Percentiles rank a stretch among this genome's conserved stretches.
phyloP scores from a whole-genome alignment of 1,140 invertebrate species.

The Drosophila rhopaloa region DNA sequence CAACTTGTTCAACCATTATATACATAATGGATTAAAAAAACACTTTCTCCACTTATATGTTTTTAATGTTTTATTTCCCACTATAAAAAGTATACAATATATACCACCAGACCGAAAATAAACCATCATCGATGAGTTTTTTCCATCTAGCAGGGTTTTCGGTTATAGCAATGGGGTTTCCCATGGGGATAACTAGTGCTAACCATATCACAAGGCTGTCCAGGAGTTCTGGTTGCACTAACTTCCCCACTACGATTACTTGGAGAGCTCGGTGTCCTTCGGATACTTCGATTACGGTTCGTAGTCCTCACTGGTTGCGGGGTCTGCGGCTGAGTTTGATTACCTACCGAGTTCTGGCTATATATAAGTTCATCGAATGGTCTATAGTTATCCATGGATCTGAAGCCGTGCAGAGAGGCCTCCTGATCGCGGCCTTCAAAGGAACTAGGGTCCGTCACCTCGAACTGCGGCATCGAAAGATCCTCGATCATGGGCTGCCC shows the following conservation, averaged over 20 bases:
- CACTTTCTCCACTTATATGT: background rate
- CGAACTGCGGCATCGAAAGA: constrained; percentile 32
- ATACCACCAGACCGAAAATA: background rate
- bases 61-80: too few relatives aligned
- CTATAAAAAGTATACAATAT: constrained; percentile 1
- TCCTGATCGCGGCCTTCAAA: background rate
- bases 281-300: background rate
- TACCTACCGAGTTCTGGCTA: background rate
- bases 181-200: constrained; percentile 20
- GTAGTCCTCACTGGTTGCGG: background rate
- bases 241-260: background rate
- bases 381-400: constrained; percentile 50
- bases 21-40: background rate
- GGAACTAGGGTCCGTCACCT: background rate
- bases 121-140: background rate
- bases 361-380: constrained; percentile 43
- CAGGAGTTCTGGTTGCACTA: background rate
- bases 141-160: constrained; percentile 11
- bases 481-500: constrained; percentile 13
- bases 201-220: constrained; percentile 5
- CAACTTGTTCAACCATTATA: too few relatives aligned
- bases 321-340: background rate
- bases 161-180: background rate
- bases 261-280: background rate
- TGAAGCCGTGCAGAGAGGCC: constrained; percentile 37